Conservation (phyloP, 2,888 invertebrate species). For the Flexamia atlantica region DNA sequence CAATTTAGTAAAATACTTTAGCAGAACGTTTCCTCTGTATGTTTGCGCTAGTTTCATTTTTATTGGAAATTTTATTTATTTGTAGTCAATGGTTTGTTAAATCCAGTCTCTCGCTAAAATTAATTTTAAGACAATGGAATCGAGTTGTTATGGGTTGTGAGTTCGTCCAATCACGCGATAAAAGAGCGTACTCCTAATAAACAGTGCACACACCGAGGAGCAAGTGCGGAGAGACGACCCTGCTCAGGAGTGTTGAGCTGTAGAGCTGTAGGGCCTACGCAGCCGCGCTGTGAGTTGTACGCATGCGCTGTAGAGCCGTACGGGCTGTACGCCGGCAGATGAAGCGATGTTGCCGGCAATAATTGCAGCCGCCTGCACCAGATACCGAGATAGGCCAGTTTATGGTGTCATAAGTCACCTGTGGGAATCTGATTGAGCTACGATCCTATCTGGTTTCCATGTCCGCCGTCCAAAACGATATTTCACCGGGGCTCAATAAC, state of each 20-base stretch:
- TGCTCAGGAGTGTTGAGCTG: background rate
- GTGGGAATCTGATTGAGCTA: constrained; percentile 62
- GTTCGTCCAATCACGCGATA: too few species aligned
- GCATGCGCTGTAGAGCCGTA: background rate
- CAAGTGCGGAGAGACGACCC: background rate
- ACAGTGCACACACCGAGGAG: too few species aligned
- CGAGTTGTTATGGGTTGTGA: too few species aligned
- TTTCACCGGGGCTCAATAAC: constrained; percentile 51
- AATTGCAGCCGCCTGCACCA: constrained; percentile 56
- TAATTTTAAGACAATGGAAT: too few species aligned
- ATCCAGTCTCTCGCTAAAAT: too few species aligned
- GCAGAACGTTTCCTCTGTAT: too few species aligned
- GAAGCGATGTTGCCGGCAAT: constrained; percentile 48
- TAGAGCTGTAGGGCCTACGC: background rate
- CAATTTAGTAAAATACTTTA: too few species aligned
- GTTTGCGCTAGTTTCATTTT: too few species aligned
- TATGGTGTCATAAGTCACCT: constrained; percentile 62
- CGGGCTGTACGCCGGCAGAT: background rate
- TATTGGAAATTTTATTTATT: too few species aligned
- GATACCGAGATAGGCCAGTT: constrained; percentile 60
- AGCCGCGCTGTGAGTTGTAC: constrained; percentile 5
- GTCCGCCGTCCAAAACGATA: constrained; percentile 59
- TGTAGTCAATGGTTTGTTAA: too few species aligned
- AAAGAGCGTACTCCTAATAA: too few species aligned
- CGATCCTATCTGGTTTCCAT: constrained; percentile 61